These are phyloP conservation scores for Falco berigora DNA, from an alignment of 2,797 vertebrate genomes.

Conservation along the genomic window DNA sequence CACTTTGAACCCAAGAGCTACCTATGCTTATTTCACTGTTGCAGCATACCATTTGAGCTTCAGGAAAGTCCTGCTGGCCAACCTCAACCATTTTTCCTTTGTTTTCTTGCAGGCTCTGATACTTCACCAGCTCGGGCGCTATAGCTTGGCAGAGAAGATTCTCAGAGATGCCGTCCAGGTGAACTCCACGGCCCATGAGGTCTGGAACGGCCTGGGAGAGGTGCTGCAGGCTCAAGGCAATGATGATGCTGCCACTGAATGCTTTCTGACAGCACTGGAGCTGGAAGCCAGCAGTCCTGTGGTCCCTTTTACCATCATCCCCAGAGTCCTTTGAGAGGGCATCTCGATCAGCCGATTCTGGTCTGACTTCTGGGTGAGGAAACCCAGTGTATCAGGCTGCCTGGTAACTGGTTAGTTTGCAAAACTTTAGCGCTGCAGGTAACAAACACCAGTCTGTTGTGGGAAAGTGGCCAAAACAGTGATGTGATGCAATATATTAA, in stretches of 20 bases:
- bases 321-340: conserved; percentile 80
- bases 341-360: not conserved
- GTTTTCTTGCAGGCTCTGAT: conserved; percentile 85
- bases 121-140: conserved; percentile 92
- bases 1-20: not conserved
- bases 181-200: conserved; percentile 94
- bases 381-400: not conserved
- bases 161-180: conserved; percentile 94
- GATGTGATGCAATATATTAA: not conserved
- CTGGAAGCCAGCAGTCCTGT: conserved; percentile 96
- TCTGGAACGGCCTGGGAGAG: conserved; percentile 96
- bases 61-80: not conserved
- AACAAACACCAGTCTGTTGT: not conserved
- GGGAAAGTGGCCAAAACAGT: not conserved
- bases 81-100: not conserved
- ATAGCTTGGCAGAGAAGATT: conserved; percentile 93
- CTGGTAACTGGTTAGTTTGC: not conserved
- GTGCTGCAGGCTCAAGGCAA: conserved; percentile 97
- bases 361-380: not conserved
- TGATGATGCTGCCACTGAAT: conserved; percentile 88
- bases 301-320: conserved; percentile 95
- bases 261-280: conserved; percentile 94
- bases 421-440: not conserved
- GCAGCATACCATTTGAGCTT: not conserved
- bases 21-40: not conserved